Percentiles rank a stretch among this genome's conserved stretches.
These are phyloP conservation scores for Rhombomys opimus DNA, from an alignment of 2,113 vertebrate species.

Conservation along the genomic window DNA sequence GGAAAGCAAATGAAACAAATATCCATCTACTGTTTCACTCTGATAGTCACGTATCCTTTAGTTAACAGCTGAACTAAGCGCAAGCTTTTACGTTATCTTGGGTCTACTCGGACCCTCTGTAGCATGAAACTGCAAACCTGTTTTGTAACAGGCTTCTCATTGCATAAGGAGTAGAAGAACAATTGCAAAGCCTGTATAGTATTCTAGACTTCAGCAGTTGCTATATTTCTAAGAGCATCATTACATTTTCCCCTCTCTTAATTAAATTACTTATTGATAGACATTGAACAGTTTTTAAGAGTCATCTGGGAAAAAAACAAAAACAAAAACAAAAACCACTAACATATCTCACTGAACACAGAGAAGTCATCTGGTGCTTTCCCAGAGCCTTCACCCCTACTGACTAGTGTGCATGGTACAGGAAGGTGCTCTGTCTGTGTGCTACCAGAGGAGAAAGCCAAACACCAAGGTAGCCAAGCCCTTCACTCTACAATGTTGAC, in stretches of 20 bases:
- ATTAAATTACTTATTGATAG: not conserved
- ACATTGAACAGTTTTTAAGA: not conserved
- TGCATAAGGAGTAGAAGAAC: not conserved
- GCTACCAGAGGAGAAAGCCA: not conserved
- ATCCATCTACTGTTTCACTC: not conserved
- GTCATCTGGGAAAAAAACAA: not conserved
- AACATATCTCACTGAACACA: not conserved
- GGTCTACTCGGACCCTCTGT: not conserved
- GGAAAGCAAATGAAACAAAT: not conserved
- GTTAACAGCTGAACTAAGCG: not conserved
- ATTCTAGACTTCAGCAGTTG: not conserved
- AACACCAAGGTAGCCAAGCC: not conserved
- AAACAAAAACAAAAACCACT: too few relatives aligned
- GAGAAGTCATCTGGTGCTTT: not conserved
- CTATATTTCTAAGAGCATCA: not conserved
- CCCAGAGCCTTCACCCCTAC: not conserved
- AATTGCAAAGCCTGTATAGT: not conserved
- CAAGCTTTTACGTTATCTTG: not conserved
- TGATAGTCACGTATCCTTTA: not conserved
- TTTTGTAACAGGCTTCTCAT: conserved; percentile 4
- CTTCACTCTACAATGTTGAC: not conserved
- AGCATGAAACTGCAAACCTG: not conserved
- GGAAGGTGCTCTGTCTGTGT: not conserved
- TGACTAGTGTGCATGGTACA: too few relatives aligned
- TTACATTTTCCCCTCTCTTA: not conserved